Evolutionary conservation across 2,797 vertebrate species (phyloP).

Genomic region (Hylomyscus alleni): DNA sequence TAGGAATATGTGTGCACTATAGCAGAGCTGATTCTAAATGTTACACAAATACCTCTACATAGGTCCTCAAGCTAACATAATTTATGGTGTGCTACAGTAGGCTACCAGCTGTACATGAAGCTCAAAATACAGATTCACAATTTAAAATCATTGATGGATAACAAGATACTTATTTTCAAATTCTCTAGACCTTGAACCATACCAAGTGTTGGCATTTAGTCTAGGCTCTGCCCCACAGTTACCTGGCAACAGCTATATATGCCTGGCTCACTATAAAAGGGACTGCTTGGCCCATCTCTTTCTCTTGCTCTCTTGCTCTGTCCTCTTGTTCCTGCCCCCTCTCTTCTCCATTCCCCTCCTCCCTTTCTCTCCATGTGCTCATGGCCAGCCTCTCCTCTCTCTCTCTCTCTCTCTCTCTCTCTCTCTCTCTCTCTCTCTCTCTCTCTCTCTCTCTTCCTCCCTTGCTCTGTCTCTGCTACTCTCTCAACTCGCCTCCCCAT

Average conservation of each 20-base stretch:
- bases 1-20: background rate
- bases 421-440: too few species aligned
- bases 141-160: background rate
- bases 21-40: background rate
- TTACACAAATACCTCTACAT: too few species aligned
- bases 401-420: too few species aligned
- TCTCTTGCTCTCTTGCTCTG: background rate
- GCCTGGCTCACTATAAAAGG: background rate
- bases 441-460: too few species aligned
- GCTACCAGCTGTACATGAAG: background rate
- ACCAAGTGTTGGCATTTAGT: background rate
- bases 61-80: background rate
- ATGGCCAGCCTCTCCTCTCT: background rate
- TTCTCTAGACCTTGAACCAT: background rate
- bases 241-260: background rate
- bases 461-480: too few species aligned
- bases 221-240: background rate
- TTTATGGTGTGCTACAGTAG: background rate
- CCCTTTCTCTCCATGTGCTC: background rate
- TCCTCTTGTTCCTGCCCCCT: background rate
- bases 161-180: slow-evolving; percentile 15
- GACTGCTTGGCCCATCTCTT: background rate
- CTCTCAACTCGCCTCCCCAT: background rate
- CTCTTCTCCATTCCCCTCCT: too few species aligned
- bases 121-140: slow-evolving; percentile 11